These are phyloP conservation scores for Therioaphis trifolii DNA, from an alignment of 2,888 invertebrate species.

Conservation along the genomic window DNA sequence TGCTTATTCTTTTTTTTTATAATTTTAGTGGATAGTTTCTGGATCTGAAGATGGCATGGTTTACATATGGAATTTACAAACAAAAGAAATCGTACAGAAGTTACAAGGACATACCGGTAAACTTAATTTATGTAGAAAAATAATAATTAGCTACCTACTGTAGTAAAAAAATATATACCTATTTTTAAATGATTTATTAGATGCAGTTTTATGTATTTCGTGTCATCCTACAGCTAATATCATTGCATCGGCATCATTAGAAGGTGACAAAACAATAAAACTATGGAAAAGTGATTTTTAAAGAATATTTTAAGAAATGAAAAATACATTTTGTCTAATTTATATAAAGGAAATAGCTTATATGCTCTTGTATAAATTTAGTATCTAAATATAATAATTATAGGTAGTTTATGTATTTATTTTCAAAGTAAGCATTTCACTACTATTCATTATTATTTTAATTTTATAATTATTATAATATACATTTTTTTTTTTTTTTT, in stretches of 20 bases:
- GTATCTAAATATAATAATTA: neutral
- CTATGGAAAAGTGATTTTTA: slow-evolving; percentile 93
- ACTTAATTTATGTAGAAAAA: neutral
- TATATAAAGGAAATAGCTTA: slow-evolving; percentile 22
- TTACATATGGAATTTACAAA: slow-evolving; percentile 99
- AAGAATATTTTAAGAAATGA: neutral
- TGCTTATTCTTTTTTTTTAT: neutral
- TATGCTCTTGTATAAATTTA: slow-evolving; percentile 3
- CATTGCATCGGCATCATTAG: slow-evolving; percentile 97
- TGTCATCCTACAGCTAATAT: slow-evolving; percentile 99
- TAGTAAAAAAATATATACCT: neutral
- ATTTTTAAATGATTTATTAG: slow-evolving; percentile 69
- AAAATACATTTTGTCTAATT: slow-evolving; percentile 28
- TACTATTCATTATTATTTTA: too few species aligned
- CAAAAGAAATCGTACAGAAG: slow-evolving; percentile 98
- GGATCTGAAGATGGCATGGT: slow-evolving; percentile 99
- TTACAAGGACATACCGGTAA: slow-evolving; percentile 95
- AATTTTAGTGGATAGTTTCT: slow-evolving; percentile 95
- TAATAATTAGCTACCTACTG: neutral
- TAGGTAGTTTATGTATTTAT: neutral
- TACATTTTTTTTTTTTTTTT: slow-evolving; percentile 2
- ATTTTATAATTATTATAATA: too few species aligned
- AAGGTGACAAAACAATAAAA: slow-evolving; percentile 98
- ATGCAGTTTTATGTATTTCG: slow-evolving; percentile 95
- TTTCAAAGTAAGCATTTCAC: neutral